These are phyloP conservation scores for Tetramorium bicarinatum DNA, from an alignment of 2,888 invertebrate genomes.

Conservation along the genomic window DNA sequence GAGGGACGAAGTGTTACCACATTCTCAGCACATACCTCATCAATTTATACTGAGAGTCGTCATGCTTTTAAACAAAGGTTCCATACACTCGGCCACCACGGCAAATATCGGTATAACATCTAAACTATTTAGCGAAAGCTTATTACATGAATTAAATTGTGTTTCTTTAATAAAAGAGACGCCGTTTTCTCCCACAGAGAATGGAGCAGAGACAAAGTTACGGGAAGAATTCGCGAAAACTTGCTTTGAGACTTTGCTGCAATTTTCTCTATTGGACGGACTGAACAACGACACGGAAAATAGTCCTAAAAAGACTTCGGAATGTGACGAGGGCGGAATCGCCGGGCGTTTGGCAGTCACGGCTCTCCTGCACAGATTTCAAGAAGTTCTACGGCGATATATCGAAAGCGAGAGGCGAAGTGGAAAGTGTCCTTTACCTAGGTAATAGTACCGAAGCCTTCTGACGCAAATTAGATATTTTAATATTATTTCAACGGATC, in stretches of 20 bases:
- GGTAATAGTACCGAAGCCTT: slow-evolving; percentile 87
- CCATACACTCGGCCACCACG: slow-evolving; percentile 92
- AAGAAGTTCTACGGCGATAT: slow-evolving; percentile 96
- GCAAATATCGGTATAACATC: slow-evolving; percentile 87
- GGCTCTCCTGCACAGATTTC: slow-evolving; percentile 96
- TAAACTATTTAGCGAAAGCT: background rate
- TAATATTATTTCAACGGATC: background rate
- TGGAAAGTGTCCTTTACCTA: slow-evolving; percentile 94
- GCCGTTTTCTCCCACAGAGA: slow-evolving; percentile 73
- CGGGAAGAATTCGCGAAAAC: slow-evolving; percentile 98
- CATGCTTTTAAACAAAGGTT: slow-evolving; percentile 94
- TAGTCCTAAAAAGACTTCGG: slow-evolving; percentile 68
- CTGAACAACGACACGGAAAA: slow-evolving; percentile 85
- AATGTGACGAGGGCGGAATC: slow-evolving; percentile 88
- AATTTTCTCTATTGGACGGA: slow-evolving; percentile 95
- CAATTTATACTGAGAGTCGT: slow-evolving; percentile 95
- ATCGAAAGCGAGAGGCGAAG: slow-evolving; percentile 94
- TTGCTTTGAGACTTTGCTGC: slow-evolving; percentile 97
- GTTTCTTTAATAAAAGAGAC: background rate
- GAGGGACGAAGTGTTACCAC: slow-evolving; percentile 93
- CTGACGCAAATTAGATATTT: background rate
- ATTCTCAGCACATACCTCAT: slow-evolving; percentile 92
- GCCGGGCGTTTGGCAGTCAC: slow-evolving; percentile 94
- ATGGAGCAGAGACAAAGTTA: slow-evolving; percentile 88
- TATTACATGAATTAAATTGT: background rate